phyloP scores from a whole-genome alignment of 1,140 invertebrate species.

The Apis mellifera region Amel_HAv3.1 CM009943.2:3384501-3385000 shows the following conservation, averaged over 20 bases:
- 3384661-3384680: no score
- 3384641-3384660: no score
- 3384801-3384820: slow-evolving; percentile 72
- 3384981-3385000: slow-evolving; percentile 55
- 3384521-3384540: no score
- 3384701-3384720: not conserved
- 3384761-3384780: slow-evolving; percentile 53
- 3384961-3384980: slow-evolving; percentile 16
- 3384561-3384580: not conserved
- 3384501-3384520: no score
- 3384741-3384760: slow-evolving; percentile 33
- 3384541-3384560: no score
- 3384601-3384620: not conserved
- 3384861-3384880: slow-evolving; percentile 83
- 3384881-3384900: slow-evolving; percentile 82
- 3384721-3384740: not conserved
- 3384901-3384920: slow-evolving; percentile 69
- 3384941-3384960: slow-evolving; percentile 31
- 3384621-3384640: not conserved
- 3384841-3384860: slow-evolving; percentile 83
- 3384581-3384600: slow-evolving; percentile 6
- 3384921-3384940: slow-evolving; percentile 73
- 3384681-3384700: no score
- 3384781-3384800: slow-evolving; percentile 35
- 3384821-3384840: slow-evolving; percentile 82